phyloP scores from a whole-genome alignment of 1,140 invertebrate genomes.

The Scaptomyza hsui region DNA sequence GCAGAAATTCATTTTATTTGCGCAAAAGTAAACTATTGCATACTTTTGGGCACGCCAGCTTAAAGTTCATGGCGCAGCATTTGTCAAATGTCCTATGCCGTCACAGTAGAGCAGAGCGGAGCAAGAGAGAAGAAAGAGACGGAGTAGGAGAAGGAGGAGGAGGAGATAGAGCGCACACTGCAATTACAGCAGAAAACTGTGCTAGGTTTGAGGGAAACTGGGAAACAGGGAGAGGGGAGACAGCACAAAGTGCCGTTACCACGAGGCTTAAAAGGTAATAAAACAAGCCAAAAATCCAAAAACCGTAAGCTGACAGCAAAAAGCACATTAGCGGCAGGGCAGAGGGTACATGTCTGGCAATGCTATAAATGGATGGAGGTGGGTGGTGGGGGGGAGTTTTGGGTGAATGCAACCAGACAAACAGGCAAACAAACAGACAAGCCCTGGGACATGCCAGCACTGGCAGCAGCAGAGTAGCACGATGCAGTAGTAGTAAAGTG shows the following conservation, averaged over 20 bases:
- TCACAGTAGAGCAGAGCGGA: not conserved
- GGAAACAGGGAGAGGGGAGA: not conserved
- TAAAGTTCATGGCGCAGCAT: slow-evolving; percentile 51
- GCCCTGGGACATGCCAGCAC: slow-evolving; percentile 6
- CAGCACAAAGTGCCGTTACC: slow-evolving; percentile 43
- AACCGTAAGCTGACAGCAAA: slow-evolving; percentile 79
- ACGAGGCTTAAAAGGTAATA: slow-evolving; percentile 80
- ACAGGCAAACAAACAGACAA: slow-evolving; percentile 35
- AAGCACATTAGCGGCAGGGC: slow-evolving; percentile 68
- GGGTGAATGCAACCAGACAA: slow-evolving; percentile 12
- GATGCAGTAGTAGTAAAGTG: not conserved
- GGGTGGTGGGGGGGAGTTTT: not conserved
- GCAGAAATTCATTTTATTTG: slow-evolving; percentile 9
- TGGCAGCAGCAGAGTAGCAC: not conserved
- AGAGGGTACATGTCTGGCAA: slow-evolving; percentile 5
- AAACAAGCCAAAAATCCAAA: slow-evolving; percentile 72
- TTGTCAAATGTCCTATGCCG: slow-evolving; percentile 52
- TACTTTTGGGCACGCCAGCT: slow-evolving; percentile 19
- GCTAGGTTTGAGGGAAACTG: not conserved
- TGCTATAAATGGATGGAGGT: slow-evolving; percentile 17
- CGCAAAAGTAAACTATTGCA: slow-evolving; percentile 15
- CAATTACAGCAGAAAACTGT: slow-evolving; percentile 57
- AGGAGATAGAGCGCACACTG: slow-evolving; percentile 28
- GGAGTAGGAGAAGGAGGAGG: not conserved
- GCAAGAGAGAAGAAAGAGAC: not conserved